Base-by-base conservation (phyloP, 2,888 invertebrate species). In the Andricus curvator region DNA sequence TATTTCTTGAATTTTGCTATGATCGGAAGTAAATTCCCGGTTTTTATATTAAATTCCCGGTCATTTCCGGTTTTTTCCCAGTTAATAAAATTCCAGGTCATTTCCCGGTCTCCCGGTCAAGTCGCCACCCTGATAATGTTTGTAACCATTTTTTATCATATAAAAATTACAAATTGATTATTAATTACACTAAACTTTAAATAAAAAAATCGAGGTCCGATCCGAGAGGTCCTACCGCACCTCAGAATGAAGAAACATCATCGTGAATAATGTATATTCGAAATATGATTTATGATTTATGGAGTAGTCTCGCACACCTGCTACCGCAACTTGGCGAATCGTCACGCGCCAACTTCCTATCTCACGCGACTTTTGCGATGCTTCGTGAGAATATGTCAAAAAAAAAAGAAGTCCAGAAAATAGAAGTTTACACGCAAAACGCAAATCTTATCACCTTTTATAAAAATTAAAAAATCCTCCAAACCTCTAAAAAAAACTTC, bases 301-400 rank as follows among this genome's bases (percentile, higher is more conserved):
- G 51, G 48, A 70, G 70, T 8, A 29, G 51, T 51, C 48, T 70
- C 51, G 29, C 13, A 74, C 56, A 74, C 51, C 70, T 74, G 70
- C 29, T 74, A 74, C 51, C 51, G 11, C n/a, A 33, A 51, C 68
- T 68, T 68, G 44, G 68, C 15, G 48, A 68, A 68, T 74, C 51
- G 70, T 74, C 70, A 74, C 51, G 70, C 70, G 33, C 51, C 20
- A 74, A 74, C 33, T 56, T 6, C 44, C 48, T 51, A 48, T 74
- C 70, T 74, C 70, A 29, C 51, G 51, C 51, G 70, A 56, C 70
- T 74, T 74, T 74, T 8, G 51, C 17, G 29, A 51, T 48, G 51
- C 70, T 74, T 33, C 70, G 70, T 74, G 70, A 74, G 70, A 74
- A 74, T 51, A 74, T 74, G 70, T 33, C 8, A 74, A 51, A 33